Conservation (phyloP, 2,797 vertebrate genomes). For the Enteromius fasciolatus region DNA sequence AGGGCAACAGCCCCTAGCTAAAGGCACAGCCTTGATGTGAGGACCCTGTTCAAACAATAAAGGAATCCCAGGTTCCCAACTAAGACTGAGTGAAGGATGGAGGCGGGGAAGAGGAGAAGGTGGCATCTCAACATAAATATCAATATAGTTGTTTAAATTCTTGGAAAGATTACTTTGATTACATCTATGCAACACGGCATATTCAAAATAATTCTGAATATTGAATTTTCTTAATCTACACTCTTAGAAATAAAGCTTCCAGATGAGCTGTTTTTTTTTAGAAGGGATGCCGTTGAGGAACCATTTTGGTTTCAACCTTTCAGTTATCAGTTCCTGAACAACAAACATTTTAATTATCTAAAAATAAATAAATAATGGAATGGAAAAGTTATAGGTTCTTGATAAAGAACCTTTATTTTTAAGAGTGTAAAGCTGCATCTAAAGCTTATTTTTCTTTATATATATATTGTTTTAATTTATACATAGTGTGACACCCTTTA, state of each 20-base stretch:
- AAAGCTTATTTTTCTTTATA: background rate
- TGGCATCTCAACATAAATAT: background rate
- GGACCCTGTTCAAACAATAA: slow-evolving; percentile 84
- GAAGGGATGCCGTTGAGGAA: background rate
- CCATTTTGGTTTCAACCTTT: background rate
- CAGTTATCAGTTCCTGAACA: background rate
- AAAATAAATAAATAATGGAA: background rate
- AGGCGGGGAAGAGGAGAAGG: background rate
- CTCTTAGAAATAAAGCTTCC: background rate
- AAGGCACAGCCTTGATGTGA: slow-evolving; percentile 79
- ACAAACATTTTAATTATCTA: background rate
- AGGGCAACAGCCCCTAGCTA: slow-evolving; percentile 82
- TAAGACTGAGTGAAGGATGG: slow-evolving; percentile 32
- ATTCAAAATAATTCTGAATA: background rate
- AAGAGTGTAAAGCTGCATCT: background rate
- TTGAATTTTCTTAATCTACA: background rate
- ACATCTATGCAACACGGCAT: background rate
- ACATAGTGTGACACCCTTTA: background rate
- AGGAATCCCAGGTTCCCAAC: slow-evolving; percentile 80
- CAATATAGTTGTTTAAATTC: background rate
- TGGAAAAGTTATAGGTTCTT: background rate
- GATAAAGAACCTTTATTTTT: background rate
- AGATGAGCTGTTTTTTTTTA: background rate
- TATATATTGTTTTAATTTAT: too few species aligned
- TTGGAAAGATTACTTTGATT: background rate